phyloP scores from a whole-genome alignment of 2,888 invertebrate genomes.

The Antheraea yamamai region DNA sequence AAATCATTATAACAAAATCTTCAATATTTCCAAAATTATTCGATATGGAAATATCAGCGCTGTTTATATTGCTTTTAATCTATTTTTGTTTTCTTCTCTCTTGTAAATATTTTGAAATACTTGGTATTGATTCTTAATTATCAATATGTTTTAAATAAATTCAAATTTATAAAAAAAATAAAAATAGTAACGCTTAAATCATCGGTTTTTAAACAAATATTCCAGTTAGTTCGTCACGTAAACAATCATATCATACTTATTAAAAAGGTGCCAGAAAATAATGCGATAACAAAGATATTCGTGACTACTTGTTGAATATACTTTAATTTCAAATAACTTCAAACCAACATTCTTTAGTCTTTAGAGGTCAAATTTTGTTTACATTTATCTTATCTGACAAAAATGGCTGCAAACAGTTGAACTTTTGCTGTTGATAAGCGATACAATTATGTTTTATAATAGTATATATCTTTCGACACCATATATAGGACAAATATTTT shows the following conservation, averaged over 20 bases:
- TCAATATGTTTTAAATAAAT: not conserved
- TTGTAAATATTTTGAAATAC: no score
- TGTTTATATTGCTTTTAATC: no score
- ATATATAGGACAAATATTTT: not conserved
- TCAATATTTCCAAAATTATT: no score
- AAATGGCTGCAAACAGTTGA: not conserved
- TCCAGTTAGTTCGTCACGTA: not conserved
- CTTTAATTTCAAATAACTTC: not conserved
- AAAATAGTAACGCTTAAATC: not conserved
- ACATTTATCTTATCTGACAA: not conserved
- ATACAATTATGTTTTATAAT: conserved; percentile 8
- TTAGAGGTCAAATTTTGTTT: not conserved
- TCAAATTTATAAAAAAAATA: not conserved
- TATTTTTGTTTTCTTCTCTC: no score
- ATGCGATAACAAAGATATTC: not conserved
- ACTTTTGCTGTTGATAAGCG: not conserved
- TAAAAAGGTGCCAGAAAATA: not conserved
- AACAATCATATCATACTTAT: not conserved
- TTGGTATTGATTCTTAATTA: not conserved
- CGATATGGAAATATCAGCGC: no score
- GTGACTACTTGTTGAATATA: not conserved
- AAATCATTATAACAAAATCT: no score
- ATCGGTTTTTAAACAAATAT: not conserved
- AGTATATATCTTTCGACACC: no score
- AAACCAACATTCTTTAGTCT: not conserved